phyloP scores from a whole-genome alignment of 2,888 invertebrate genomes.

The Camponotus fellah region DNA sequence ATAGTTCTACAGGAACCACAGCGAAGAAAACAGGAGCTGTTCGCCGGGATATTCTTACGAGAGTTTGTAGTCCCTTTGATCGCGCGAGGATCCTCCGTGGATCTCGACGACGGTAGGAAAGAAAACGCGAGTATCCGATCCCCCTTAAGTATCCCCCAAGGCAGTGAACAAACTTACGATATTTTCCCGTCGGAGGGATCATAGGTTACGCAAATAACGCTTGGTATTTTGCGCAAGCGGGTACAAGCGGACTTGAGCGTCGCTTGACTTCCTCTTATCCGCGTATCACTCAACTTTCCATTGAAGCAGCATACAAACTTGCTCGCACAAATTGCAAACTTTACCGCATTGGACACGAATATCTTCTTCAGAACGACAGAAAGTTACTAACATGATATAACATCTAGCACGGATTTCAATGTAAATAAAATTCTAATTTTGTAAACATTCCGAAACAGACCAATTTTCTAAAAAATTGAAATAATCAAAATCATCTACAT shows the following conservation, averaged over 20 bases:
- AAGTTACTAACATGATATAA: background rate
- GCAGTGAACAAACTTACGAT: slow-evolving; percentile 64
- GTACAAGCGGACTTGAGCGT: slow-evolving; percentile 55
- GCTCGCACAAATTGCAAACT: slow-evolving; percentile 36
- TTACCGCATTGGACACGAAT: background rate
- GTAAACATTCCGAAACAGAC: background rate
- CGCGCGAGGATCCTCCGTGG: slow-evolving; percentile 40
- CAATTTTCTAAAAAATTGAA: background rate
- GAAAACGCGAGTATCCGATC: slow-evolving; percentile 53
- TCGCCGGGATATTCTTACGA: slow-evolving; percentile 47
- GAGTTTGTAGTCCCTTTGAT: slow-evolving; percentile 55
- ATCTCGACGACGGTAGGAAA: slow-evolving; percentile 4
- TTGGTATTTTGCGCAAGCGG: slow-evolving; percentile 53
- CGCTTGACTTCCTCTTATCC: slow-evolving; percentile 50
- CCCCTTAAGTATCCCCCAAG: slow-evolving; percentile 48
- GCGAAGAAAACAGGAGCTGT: slow-evolving; percentile 37
- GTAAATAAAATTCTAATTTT: background rate
- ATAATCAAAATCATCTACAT: background rate
- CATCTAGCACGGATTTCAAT: slow-evolving; percentile 19
- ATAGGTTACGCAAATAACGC: slow-evolving; percentile 64
- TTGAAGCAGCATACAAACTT: slow-evolving; percentile 20
- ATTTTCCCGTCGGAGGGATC: slow-evolving; percentile 58
- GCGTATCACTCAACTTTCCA: slow-evolving; percentile 50
- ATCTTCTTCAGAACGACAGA: background rate
- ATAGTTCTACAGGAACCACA: slow-evolving; percentile 39